Percentiles rank a stretch among this genome's conserved stretches.
These are phyloP conservation scores for Phrynocephalus guinanensis DNA, from an alignment of 2,797 vertebrate genomes.

Conservation along the genomic window DNA sequence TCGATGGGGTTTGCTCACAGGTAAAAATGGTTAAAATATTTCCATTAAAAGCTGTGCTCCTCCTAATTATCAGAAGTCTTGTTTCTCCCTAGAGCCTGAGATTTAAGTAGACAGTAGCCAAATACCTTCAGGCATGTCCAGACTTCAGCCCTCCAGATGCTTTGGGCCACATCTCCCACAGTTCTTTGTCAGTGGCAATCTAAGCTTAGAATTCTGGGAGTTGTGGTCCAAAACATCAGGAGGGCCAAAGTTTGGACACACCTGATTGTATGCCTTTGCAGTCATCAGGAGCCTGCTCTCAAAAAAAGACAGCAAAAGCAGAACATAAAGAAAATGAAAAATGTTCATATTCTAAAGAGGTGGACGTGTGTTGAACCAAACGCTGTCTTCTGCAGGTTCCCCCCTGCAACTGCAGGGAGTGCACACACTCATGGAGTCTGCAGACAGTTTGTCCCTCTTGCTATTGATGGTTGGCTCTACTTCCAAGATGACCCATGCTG, in stretches of 20 bases:
- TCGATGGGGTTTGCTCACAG: neutral
- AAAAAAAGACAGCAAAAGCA: neutral
- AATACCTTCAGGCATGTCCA: neutral
- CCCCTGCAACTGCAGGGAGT: neutral
- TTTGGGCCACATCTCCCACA: too few relatives aligned
- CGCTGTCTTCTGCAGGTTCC: neutral
- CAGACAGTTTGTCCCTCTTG: neutral
- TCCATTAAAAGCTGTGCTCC: neutral
- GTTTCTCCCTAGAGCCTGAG: neutral
- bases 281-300: neutral
- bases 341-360: neutral
- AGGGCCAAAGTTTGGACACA: too few relatives aligned
- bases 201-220: too few relatives aligned
- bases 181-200: too few relatives aligned
- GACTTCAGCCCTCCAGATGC: too few relatives aligned
- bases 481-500: neutral
- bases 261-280: neutral
- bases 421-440: too few relatives aligned
- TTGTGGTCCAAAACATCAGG: too few relatives aligned
- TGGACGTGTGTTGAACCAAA: neutral
- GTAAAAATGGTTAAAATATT: too few relatives aligned
- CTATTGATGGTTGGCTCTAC: neutral
- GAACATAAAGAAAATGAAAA: neutral
- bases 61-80: neutral
- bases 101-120: neutral